Evolutionary conservation across 1,140 invertebrate species (phyloP), one percentile per base, ranked within the genome.

Genomic region (Bombus fervidus): DNA sequence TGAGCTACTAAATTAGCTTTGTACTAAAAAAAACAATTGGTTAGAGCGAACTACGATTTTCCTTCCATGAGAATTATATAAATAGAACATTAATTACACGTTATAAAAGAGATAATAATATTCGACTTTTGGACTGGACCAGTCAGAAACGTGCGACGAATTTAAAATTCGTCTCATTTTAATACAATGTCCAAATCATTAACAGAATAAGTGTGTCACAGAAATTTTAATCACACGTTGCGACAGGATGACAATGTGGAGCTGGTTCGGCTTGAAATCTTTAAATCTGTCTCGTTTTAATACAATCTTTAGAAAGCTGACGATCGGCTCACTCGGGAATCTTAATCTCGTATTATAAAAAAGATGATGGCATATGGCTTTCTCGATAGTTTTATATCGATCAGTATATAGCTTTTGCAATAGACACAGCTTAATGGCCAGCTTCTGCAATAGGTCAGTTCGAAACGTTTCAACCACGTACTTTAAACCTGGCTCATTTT

Each of bases 131-230:
- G 28, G 9, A 13, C 18, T 13, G 43, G 31, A 53, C n/a, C n/a
- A 25, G n/a, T 5, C 6, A n/a, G 34, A 8, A 18, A 37, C 22
- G 74, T 18, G 34, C 3, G 3, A 59, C 34, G 74, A 76, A 59
- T 57, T 64, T 78, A 43, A 43, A 64, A 78, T 31, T 39, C 75
- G 25, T 4, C 75, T 78, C 75, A 64, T 78, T 78, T 64, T 15
- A 78, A 78, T 78, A 78, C 75, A 78, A 78, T 64, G 75, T 43
- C 9, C 75, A 41, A 78, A 64, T 78, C 64, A 64, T 78, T 64
- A 64, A 78, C 75, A 62, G 75, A 78, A 78, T 78, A 78, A 78
- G 75, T 78, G n/a, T 78, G 75, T 43, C 75, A 64, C 37, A 31
- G 57, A 64, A 78, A 64, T 78, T 78, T 78, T 64, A 78, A 78